phyloP scores from a whole-genome alignment of 2,113 vertebrate genomes.

The Tupaia tana region DNA sequence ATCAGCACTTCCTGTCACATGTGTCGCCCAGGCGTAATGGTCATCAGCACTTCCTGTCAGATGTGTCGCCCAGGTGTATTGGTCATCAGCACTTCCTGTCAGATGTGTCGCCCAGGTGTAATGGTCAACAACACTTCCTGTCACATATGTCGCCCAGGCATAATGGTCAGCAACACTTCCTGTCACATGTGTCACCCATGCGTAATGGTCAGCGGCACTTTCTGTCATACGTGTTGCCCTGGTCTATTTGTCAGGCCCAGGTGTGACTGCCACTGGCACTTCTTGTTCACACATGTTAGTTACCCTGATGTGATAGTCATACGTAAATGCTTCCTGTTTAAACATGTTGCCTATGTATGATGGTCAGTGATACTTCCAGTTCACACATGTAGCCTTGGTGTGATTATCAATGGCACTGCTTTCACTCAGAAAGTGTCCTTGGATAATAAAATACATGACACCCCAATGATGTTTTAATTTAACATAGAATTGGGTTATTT shows the following conservation, averaged over 20 bases:
- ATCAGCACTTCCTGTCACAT: background rate
- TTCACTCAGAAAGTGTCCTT: background rate
- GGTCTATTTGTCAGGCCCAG: too few species aligned
- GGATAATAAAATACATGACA: background rate
- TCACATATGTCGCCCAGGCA: background rate
- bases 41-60: background rate
- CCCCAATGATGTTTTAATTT: background rate
- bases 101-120: background rate
- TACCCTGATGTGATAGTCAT: too few species aligned
- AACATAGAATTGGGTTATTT: background rate
- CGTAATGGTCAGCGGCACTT: too few species aligned
- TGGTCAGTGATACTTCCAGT: background rate
- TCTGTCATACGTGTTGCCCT: too few species aligned
- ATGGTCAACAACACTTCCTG: background rate
- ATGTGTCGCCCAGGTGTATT: too few species aligned
- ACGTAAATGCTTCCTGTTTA: background rate
- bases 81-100: too few species aligned
- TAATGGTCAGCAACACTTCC: too few species aligned
- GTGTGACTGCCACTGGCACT: background rate
- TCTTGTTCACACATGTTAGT: too few species aligned
- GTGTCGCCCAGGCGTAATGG: background rate
- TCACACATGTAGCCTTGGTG: background rate
- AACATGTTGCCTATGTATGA: background rate
- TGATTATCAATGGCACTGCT: background rate
- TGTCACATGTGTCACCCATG: too few species aligned